Evolutionary conservation across 2,113 vertebrate genomes (phyloP), one percentile per base, ranked within the genome.

Genomic region (Alces alces): DNA sequence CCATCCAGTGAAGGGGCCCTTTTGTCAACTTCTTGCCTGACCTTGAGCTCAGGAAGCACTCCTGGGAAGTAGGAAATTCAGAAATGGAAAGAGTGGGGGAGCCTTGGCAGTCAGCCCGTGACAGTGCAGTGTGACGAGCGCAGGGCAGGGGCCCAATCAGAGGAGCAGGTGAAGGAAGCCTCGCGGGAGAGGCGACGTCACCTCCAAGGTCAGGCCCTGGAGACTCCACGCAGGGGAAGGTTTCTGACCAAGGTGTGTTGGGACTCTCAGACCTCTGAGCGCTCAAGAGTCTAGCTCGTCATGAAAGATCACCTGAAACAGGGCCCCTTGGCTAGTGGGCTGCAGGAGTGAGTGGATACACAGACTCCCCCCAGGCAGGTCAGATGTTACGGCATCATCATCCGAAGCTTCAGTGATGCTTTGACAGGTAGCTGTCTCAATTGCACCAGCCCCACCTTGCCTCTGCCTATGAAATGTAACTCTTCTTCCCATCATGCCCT

Each of bases 41-140:
- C 30, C 16, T 13, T 43, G 36, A 6, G 2, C 52, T 90, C 28
- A 6, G 54, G 82, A 83, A n/a, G 12, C 33, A 23, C 45, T 6
- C 0, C 6, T 30, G 80, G 3, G 27, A 11, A 52, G 47, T 5
- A 39, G 45, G 52, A 88, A 55, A 10, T 2, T 0, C 21, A 45
- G 36, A 61, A 1, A 11, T 55, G 25, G 82, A 30, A 13, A 2
- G 70, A 36, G 54, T 43, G 1, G 15, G 66, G 61, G 45, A 60
- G 52, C 16, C 19, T 10, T 27, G 2, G 8, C 14, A 39, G 82
- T 28, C 47, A 27, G 19, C 30, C 9, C 25, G 12, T 25, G 61
- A 36, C 60, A 7, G 12, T 0, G 1, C 11, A 4, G 7, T 2
- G 2, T 13, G 86, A 19, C 1, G 1, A 19, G 19, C 7, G 25